These are phyloP conservation scores for Trichogramma evanescens DNA, from an alignment of 2,888 invertebrate species.

Conservation along the genomic window DNA sequence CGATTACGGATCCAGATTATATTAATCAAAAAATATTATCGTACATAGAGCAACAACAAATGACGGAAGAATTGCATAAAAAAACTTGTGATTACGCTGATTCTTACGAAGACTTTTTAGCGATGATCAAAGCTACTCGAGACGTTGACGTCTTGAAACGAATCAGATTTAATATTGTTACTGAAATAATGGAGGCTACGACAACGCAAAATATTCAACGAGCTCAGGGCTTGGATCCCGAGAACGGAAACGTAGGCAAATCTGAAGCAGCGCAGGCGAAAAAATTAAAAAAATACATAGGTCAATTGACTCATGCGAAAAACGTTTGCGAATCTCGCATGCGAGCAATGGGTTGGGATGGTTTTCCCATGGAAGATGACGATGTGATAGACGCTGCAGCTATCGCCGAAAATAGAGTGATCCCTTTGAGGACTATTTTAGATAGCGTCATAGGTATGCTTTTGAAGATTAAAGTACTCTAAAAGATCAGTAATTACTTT, in stretches of 20 bases:
- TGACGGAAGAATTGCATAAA: conserved; percentile 69
- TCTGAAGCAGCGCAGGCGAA: conserved; percentile 74
- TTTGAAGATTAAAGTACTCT: too few species aligned
- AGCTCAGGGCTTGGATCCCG: conserved; percentile 70
- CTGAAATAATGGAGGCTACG: conserved; percentile 90
- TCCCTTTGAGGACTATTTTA: conserved; percentile 66
- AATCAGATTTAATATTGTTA: conserved; percentile 80
- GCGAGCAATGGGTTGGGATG: conserved; percentile 69
- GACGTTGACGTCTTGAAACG: conserved; percentile 78
- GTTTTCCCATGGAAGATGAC: conserved; percentile 47
- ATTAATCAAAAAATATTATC: conserved; percentile 80
- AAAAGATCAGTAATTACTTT: too few species aligned
- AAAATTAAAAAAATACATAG: conserved; percentile 77
- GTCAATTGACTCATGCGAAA: conserved; percentile 74
- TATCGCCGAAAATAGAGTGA: conserved; percentile 41
- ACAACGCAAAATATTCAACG: conserved; percentile 84
- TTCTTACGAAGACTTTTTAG: conserved; percentile 82
- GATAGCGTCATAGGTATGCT: conserved; percentile 59
- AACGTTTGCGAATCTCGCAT: conserved; percentile 73
- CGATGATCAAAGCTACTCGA: conserved; percentile 72
- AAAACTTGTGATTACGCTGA: conserved; percentile 81
- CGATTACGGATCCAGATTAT: conserved; percentile 83
- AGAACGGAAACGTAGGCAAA: conserved; percentile 55
- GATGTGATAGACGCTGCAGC: conserved; percentile 34
- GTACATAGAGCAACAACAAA: conserved; percentile 75